Base-by-base conservation (phyloP, 1,140 invertebrate genomes). In the Bemisia tabaci region DNA sequence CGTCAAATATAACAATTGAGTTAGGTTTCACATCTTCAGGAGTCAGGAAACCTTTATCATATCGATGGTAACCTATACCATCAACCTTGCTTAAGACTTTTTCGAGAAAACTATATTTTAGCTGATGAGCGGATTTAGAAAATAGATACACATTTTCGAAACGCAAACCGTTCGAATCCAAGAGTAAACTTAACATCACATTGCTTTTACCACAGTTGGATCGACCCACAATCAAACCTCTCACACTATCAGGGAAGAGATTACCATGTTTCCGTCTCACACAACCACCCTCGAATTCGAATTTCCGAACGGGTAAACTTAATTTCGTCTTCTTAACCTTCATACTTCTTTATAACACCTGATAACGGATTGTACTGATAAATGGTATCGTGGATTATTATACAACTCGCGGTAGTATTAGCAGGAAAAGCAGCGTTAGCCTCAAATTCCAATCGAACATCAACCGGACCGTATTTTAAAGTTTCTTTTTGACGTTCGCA, bases 141-240 rank as follows among this genome's bases (percentile, higher is more conserved):
- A 75, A 77, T 2, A 78, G 24, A 67, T 77, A 78, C 58, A 77
- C 64, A 69, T 78, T 77, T 74, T 77, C 67, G 70, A 76, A 76
- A 64, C 68, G 67, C 65, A 75, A 67, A 22, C 75, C 76, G 68
- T 76, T 74, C n/a, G 69, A 69, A 65, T 69, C 24, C 63, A 67
- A 64, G 60, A 78, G 65, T 69, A 75, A 59, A 67, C 67, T 67
- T 22, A 76, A 27, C 61, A 77, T 70, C 21, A 72, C 67, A 69
- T 77, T 78, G 1, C 74, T 78, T 73, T 78, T 78, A 2, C 76
- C 77, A 67, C 73, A 74, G 59, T 71, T 71, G n/a, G 71, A 74
- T n/a, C 73, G 70, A 27, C 73, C 76, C 1, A 65, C 60, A 63
- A 78, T 69, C 22, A 77, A 62, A 26, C 68, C 69, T 65, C 75